Percentiles rank a stretch among this genome's conserved stretches.
Conservation (phyloP, 1,140 invertebrate species). For the Lysiphlebus fabarum region DNA sequence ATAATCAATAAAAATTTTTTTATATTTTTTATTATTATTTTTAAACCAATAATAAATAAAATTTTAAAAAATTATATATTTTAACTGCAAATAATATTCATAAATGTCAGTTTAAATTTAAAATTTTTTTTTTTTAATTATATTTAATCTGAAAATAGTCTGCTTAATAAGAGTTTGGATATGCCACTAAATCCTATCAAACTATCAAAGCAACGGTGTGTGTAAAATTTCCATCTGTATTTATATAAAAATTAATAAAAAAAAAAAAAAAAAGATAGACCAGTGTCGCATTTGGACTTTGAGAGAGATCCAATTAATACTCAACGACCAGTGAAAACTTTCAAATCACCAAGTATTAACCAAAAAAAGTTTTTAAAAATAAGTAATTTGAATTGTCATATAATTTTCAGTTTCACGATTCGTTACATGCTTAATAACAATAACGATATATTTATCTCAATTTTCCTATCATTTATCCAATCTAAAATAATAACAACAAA, state of each 20-base stretch:
- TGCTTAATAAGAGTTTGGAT: slow-evolving; percentile 1
- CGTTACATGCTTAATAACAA: slow-evolving; percentile 28
- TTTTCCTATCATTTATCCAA: not conserved
- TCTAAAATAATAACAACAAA: not conserved
- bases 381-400: slow-evolving; percentile 8
- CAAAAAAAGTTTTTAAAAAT: slow-evolving; percentile 20
- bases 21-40: too few species aligned
- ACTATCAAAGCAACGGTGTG: slow-evolving; percentile 1
- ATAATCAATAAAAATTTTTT: too few species aligned
- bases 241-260: too few species aligned
- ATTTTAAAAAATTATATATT: too few species aligned
- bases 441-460: slow-evolving; percentile 14
- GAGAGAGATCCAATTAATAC: slow-evolving; percentile 23
- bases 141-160: too few species aligned
- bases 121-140: too few species aligned
- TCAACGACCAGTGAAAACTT: slow-evolving; percentile 22
- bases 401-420: slow-evolving; percentile 26
- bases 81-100: too few species aligned
- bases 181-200: slow-evolving; percentile 15
- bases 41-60: too few species aligned
- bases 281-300: not conserved
- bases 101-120: too few species aligned
- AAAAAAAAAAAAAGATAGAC: too few species aligned
- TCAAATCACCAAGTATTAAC: slow-evolving; percentile 22
- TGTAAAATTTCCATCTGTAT: too few species aligned